Percentiles rank a stretch among this genome's conserved stretches.
Evolutionary conservation across 2,113 vertebrate genomes (phyloP).

Genomic region (Aix galericulata): DNA sequence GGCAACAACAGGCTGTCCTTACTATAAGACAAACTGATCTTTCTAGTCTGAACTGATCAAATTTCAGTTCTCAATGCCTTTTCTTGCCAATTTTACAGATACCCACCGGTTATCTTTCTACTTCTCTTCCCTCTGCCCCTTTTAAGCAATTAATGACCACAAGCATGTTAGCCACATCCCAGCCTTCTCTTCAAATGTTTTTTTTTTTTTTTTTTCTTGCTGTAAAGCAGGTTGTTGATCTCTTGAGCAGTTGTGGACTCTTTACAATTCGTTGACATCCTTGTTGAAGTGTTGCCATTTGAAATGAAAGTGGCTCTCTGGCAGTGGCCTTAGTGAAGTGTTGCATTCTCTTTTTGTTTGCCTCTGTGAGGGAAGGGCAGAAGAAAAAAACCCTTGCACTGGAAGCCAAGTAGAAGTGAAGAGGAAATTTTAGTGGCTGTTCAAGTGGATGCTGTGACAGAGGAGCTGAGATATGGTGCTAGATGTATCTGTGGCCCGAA

Average conservation of each 20-base stretch:
- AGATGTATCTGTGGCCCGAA: not conserved
- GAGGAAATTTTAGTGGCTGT: not conserved
- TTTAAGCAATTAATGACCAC: not conserved
- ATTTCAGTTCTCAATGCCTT: not conserved
- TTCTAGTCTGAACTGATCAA: not conserved
- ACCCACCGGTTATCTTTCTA: not conserved
- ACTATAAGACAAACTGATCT: not conserved
- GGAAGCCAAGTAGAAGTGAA: not conserved
- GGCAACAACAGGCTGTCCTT: not conserved
- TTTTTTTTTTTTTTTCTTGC: not conserved
- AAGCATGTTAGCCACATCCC: not conserved
- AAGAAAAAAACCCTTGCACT: not conserved
- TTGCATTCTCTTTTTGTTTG: not conserved
- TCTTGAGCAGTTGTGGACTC: not conserved
- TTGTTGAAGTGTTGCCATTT: not conserved
- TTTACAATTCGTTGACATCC: not conserved
- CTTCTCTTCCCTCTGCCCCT: rapidly evolving
- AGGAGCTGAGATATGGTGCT: not conserved
- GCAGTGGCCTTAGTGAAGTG: not conserved
- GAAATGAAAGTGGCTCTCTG: not conserved
- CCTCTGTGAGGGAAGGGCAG: not conserved
- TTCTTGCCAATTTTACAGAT: not conserved
- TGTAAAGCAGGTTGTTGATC: not conserved
- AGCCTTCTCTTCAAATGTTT: not conserved
- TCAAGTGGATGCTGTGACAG: not conserved